A percentile compares a stretch with the other conserved stretches of the same genome.
Conservation (phyloP, 2,113 vertebrate genomes). For the Bothrops jararaca region DNA sequence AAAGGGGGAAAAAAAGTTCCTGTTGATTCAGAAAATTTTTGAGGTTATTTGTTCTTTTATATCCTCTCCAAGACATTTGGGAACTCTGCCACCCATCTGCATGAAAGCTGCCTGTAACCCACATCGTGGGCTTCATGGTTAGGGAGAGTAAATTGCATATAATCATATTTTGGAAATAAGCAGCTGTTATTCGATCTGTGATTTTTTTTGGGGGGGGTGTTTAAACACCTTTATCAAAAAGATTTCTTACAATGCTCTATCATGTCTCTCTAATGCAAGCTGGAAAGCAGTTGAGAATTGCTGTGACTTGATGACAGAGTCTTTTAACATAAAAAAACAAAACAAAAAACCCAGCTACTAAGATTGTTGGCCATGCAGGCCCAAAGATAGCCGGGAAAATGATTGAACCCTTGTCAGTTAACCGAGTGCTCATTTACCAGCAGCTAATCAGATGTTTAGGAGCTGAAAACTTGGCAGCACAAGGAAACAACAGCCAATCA, state of each 20-base stretch:
- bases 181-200: background rate
- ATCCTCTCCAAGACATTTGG: constrained; percentile 4
- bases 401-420: background rate
- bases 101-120: constrained; percentile 2
- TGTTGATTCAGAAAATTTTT: background rate
- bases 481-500: background rate
- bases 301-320: background rate
- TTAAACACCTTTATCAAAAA: background rate
- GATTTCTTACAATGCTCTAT: background rate
- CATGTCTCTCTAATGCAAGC: background rate
- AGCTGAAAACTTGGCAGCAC: background rate
- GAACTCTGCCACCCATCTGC: background rate
- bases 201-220: background rate
- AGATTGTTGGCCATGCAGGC: background rate
- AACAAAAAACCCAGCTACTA: background rate
- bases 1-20: background rate
- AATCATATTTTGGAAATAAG: constrained; percentile 27
- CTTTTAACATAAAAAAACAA: background rate
- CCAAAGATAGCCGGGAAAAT: background rate
- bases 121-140: background rate
- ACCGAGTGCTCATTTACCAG: background rate
- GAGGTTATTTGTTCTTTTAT: constrained; percentile 6
- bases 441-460: background rate
- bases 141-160: background rate
- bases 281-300: background rate